These are phyloP conservation scores for Scatophagus argus DNA, from an alignment of 2,113 vertebrate genomes.

Conservation along the genomic window DNA sequence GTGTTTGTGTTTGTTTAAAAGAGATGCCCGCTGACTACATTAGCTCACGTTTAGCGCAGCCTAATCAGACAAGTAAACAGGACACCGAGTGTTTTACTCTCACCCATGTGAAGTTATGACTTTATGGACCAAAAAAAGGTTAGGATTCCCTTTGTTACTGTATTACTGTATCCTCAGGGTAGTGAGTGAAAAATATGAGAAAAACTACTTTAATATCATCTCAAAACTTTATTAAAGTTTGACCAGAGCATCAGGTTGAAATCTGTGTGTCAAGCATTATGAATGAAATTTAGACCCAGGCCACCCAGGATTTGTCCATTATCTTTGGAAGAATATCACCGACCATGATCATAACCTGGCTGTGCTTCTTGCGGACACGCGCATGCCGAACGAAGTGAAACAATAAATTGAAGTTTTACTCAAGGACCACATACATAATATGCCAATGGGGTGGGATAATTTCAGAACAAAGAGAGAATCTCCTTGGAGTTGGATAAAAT, in stretches of 20 bases:
- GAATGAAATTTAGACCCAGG: conserved; percentile 54
- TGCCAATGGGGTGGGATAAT: conserved; percentile 43
- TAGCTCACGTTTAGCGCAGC: not conserved
- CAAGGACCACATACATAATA: conserved; percentile 37
- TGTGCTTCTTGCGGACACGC: conserved; percentile 35
- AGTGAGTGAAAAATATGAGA: not conserved
- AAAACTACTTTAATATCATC: not conserved
- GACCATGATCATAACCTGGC: conserved; percentile 60
- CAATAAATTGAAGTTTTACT: conserved; percentile 54
- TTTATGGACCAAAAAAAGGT: not conserved
- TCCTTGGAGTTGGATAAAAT: not conserved
- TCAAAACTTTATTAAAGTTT: conserved; percentile 35
- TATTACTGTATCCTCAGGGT: not conserved
- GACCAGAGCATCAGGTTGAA: conserved; percentile 24
- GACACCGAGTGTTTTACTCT: not conserved
- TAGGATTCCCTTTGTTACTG: not conserved
- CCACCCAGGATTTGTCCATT: conserved; percentile 68
- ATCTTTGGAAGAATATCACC: conserved; percentile 72
- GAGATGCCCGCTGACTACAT: too few species aligned
- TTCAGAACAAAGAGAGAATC: conserved; percentile 27
- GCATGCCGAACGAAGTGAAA: conserved; percentile 44
- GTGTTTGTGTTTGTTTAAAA: conserved; percentile 25
- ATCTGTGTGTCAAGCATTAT: conserved; percentile 36
- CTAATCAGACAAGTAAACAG: not conserved
- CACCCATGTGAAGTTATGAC: conserved; percentile 3